Evolutionary conservation across 2,113 vertebrate genomes (phyloP).

Genomic region (Entelurus aequoreus): DNA sequence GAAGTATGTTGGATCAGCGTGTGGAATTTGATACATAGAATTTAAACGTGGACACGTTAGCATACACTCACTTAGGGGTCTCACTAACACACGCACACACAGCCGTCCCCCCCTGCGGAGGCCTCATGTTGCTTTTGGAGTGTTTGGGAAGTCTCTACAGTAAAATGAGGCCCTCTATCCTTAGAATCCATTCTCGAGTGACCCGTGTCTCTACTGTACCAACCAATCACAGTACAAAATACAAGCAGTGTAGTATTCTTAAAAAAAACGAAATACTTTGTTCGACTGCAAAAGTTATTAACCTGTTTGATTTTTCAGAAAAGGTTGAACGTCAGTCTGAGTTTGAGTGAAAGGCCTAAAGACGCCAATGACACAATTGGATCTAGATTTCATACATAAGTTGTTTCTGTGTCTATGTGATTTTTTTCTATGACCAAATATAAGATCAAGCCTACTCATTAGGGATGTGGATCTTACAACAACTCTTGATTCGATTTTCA

Average conservation of each 20-base stretch:
- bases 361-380: too few relatives aligned
- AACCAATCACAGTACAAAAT: slow-evolving; percentile 16
- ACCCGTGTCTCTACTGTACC: slow-evolving; percentile 18
- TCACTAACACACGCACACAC: slow-evolving; percentile 13
- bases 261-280: too few relatives aligned
- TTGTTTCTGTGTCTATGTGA: not conserved
- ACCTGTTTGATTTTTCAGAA: not conserved
- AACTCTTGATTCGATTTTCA: too few relatives aligned
- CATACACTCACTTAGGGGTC: slow-evolving; percentile 17
- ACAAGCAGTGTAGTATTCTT: not conserved
- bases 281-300: too few relatives aligned
- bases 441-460: slow-evolving; percentile 13
- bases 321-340: slow-evolving; percentile 14
- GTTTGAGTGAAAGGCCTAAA: slow-evolving; percentile 41
- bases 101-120: slow-evolving; percentile 31
- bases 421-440: slow-evolving; percentile 34
- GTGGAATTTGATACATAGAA: slow-evolving; percentile 34
- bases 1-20: slow-evolving; percentile 23
- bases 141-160: slow-evolving; percentile 44
- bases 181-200: slow-evolving; percentile 19
- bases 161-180: slow-evolving; percentile 48
- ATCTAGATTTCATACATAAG: too few relatives aligned
- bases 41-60: slow-evolving; percentile 17
- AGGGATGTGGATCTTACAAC: too few relatives aligned
- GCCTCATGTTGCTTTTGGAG: slow-evolving; percentile 57